phyloP scores from a whole-genome alignment of 2,888 invertebrate species.

The Lithosia quadra region DNA sequence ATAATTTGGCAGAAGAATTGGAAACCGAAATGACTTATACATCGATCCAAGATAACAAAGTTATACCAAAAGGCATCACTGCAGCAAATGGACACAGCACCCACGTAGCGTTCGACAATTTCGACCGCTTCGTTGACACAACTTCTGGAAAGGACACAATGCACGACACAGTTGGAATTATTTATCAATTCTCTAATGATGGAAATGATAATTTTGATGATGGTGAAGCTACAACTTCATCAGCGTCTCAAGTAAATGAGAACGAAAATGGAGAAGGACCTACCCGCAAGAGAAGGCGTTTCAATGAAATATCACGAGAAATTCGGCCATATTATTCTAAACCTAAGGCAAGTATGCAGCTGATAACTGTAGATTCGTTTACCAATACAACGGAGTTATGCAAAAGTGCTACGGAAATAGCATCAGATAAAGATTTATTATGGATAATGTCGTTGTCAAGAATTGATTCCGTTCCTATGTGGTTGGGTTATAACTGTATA shows the following conservation, averaged over 20 bases:
- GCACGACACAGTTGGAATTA: conserved; percentile 90
- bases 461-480: conserved; percentile 29
- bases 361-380: conserved; percentile 20
- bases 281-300: conserved; percentile 43
- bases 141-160: conserved; percentile 38
- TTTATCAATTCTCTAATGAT: conserved; percentile 74
- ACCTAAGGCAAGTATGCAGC: conserved; percentile 25
- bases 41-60: conserved; percentile 14
- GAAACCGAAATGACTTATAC: conserved; percentile 45
- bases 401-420: background rate
- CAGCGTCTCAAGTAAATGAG: conserved; percentile 30
- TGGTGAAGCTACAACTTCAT: conserved; percentile 25
- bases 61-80: conserved; percentile 19
- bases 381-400: conserved; percentile 24
- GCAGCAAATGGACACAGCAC: conserved; percentile 20
- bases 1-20: conserved; percentile 56
- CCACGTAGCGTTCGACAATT: conserved; percentile 35
- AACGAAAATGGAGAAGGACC: conserved; percentile 23
- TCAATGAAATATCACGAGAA: conserved; percentile 40
- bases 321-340: conserved; percentile 29
- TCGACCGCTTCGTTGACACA: conserved; percentile 35
- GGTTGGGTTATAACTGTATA: conserved; percentile 47
- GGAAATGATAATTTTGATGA: conserved; percentile 7
- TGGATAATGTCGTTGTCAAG: conserved; percentile 38
- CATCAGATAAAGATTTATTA: conserved; percentile 41